Conservation (phyloP, 2,113 vertebrate species). For the Cinclus cinclus region DNA sequence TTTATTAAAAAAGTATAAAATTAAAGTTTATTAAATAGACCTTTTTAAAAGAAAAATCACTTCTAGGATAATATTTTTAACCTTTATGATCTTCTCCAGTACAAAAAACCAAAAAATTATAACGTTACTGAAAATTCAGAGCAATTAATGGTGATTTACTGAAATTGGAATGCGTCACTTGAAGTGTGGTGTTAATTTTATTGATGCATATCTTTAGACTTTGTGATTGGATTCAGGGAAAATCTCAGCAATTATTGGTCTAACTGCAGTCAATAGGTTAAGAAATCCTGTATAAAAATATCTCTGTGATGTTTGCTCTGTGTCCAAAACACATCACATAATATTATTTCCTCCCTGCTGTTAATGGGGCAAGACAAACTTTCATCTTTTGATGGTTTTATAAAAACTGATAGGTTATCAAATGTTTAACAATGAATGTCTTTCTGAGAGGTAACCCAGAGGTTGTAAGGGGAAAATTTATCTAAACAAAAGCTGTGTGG, state of each 20-base stretch:
- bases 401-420: background rate
- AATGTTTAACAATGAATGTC: background rate
- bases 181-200: background rate
- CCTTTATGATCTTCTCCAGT: background rate
- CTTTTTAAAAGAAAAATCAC: background rate
- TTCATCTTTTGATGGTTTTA: background rate
- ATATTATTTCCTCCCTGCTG: background rate
- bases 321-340: background rate
- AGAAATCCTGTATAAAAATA: background rate
- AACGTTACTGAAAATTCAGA: background rate
- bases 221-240: background rate
- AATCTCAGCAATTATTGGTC: background rate
- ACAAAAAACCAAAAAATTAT: background rate
- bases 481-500: background rate
- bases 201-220: background rate
- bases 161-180: background rate
- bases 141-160: background rate
- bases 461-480: background rate
- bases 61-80: background rate
- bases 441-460: background rate
- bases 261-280: background rate
- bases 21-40: background rate
- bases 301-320: background rate
- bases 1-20: background rate
- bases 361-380: background rate